Conservation (phyloP, 2,113 vertebrate genomes). For the Halichoeres trimaculatus region DNA sequence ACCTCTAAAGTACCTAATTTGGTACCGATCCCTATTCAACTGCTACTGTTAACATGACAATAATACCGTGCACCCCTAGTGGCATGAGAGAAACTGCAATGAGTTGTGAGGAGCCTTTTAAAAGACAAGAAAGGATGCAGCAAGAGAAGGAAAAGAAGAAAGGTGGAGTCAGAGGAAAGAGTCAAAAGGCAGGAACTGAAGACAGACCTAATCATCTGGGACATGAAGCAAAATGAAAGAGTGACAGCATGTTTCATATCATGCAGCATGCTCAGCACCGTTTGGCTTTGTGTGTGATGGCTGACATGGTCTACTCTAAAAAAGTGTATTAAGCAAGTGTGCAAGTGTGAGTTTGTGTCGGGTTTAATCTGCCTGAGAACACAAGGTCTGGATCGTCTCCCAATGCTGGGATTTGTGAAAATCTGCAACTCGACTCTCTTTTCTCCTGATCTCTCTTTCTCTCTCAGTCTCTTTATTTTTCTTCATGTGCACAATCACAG, state of each 20-base stretch:
- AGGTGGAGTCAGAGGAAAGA: background rate
- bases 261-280: background rate
- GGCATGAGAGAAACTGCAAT: constrained; percentile 28
- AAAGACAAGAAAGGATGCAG: background rate
- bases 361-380: constrained; percentile 71
- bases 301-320: constrained; percentile 43
- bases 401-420: constrained; percentile 72
- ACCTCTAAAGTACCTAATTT: too few relatives aligned
- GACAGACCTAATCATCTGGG: constrained; percentile 19
- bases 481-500: constrained; percentile 26
- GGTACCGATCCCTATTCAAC: too few relatives aligned
- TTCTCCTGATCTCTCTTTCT: constrained; percentile 29
- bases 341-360: constrained; percentile 3
- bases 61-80: too few relatives aligned
- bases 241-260: constrained; percentile 22
- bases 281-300: constrained; percentile 20
- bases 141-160: background rate
- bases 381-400: constrained; percentile 69
- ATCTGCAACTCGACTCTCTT: constrained; percentile 57
- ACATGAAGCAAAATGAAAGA: constrained; percentile 14
- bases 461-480: constrained; percentile 3
- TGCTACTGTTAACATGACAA: too few relatives aligned
- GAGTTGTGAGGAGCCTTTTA: constrained; percentile 26
- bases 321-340: constrained; percentile 3
- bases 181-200: background rate